phyloP scores from a whole-genome alignment of 2,888 invertebrate species.

The Cybosia mesomella region DNA sequence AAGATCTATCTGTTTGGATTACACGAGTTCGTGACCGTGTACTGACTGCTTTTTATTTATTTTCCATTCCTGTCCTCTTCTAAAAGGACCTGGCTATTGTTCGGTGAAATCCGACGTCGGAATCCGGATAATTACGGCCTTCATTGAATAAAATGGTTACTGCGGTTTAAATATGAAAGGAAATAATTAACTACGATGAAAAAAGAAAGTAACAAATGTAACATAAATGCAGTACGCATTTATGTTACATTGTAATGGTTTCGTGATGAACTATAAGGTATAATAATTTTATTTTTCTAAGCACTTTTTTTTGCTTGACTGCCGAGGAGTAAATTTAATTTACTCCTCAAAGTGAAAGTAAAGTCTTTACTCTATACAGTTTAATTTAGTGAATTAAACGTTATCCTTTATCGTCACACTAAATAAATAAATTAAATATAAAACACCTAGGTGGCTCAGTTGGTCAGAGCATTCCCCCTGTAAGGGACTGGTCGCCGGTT shows the following conservation, averaged over 20 bases:
- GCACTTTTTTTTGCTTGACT: neutral
- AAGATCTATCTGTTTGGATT: constrained; percentile 78
- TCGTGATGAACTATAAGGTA: neutral
- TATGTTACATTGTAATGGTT: constrained; percentile 7
- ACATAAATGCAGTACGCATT: too few species aligned
- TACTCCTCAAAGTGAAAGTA: neutral
- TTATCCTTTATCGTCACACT: too few species aligned
- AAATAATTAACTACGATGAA: constrained; percentile 8
- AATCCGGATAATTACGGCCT: constrained; percentile 38
- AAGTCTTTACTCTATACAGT: too few species aligned
- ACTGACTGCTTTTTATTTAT: constrained; percentile 64
- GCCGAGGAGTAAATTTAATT: neutral
- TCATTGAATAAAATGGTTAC: constrained; percentile 36
- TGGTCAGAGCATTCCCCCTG: too few species aligned
- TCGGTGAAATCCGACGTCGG: constrained; percentile 45
- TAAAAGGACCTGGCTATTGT: constrained; percentile 54
- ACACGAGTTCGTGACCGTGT: constrained; percentile 70
- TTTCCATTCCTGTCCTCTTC: constrained; percentile 50
- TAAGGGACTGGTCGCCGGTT: too few species aligned
- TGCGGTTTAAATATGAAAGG: constrained; percentile 26
- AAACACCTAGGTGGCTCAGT: too few species aligned
- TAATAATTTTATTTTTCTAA: neutral
- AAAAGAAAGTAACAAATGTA: too few species aligned
- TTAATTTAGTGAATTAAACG: too few species aligned
- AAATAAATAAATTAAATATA: too few species aligned